Base-by-base conservation (phyloP, 1,140 invertebrate genomes). In the Hesperophylax magnus region DNA sequence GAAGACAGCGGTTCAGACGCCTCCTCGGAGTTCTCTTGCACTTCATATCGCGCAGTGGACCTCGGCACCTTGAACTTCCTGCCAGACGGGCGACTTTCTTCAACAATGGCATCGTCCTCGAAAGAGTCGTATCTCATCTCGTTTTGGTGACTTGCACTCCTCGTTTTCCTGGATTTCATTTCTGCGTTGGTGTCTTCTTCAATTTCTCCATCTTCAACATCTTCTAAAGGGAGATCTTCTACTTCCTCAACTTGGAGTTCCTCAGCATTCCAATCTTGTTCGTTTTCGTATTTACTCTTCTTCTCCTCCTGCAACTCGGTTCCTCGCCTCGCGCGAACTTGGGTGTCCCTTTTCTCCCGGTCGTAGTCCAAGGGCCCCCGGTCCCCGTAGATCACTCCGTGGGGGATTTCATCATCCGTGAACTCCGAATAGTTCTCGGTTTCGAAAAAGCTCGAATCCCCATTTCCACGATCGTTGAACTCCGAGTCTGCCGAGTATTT, bases 21-120 rank as follows among this genome's bases (percentile, higher is more conserved):
- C 4, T 91, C 90, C 4, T 90, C 91, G 22, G 87, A 87, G 71
- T 88, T 85, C 82, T 91, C 89, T 78, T 91, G 89, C 5, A 91
- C 91, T 81, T 92, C 88, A 65, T 89, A 90, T 61, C 91, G 88
- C 76, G 90, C 87, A 0, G 88, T 86, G 67, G 90, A 90, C 14
- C 90, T 86, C 0, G 85, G 85, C 52, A 86, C 88, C 7, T 79
- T 77, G 65, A 87, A 81, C 11, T 58, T 79, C 22, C 69, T 15
- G 3, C 79, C 79, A 58, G 86, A 77, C 6, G 72, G 81, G 15
- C 67, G 34, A 11, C 85, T 82, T 18, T 87, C 85, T 24, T 86
- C 84, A 54, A 83, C 85, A 34, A 85, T 22, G 9, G 67, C 81
- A 15, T 85, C 81, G 17, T 84, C 75, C 22, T 87, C 84, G 60